phyloP scores from a whole-genome alignment of 1,140 invertebrate genomes.

The fruit fly (Drosophila melanogaster) region Release_6_plus_ISO1_MT NT_033779.5:117501-118000 shows the following conservation, averaged over 20 bases:
- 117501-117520: conserved; percentile 76
- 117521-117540: conserved; percentile 85
- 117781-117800: not conserved
- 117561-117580: conserved; percentile 88
- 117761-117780: conserved; percentile 69
- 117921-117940: conserved; percentile 93
- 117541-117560: conserved; percentile 89
- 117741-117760: conserved; percentile 93
- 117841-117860: conserved; percentile 90
- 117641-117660: conserved; percentile 92
- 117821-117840: conserved; percentile 89
- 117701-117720: conserved; percentile 92
- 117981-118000: conserved; percentile 90
- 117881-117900: conserved; percentile 89
- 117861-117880: conserved; percentile 89
- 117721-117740: conserved; percentile 89
- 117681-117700: conserved; percentile 87
- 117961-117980: conserved; percentile 89
- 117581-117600: conserved; percentile 90
- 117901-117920: conserved; percentile 90
- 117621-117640: conserved; percentile 91
- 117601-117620: conserved; percentile 91
- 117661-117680: conserved; percentile 87
- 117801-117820: conserved; percentile 85
- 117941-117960: conserved; percentile 94